phyloP scores from a whole-genome alignment of 2,113 vertebrate species.

The Heterotis niloticus region DNA sequence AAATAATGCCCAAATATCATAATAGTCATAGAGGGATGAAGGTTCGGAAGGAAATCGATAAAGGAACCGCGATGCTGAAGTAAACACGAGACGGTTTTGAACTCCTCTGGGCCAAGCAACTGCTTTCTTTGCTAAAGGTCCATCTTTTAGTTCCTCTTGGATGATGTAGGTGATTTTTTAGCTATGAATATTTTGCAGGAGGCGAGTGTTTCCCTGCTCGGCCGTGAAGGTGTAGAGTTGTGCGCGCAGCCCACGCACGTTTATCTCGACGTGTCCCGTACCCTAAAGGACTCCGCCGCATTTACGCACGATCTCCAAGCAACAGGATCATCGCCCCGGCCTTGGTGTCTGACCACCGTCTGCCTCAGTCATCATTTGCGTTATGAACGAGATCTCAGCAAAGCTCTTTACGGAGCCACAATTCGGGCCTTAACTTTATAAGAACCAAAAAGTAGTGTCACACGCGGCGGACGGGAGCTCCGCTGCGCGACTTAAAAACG shows the following conservation, averaged over 20 bases:
- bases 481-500: background rate
- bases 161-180: too few relatives aligned
- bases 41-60: too few relatives aligned
- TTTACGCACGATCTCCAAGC: background rate
- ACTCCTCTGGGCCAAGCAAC: too few relatives aligned
- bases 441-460: background rate
- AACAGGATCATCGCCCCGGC: background rate
- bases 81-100: too few relatives aligned
- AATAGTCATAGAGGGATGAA: too few relatives aligned
- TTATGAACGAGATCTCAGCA: background rate
- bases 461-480: background rate
- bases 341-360: background rate
- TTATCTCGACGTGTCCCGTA: background rate
- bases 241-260: background rate
- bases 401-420: background rate
- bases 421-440: slow-evolving; percentile 1
- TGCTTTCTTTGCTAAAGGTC: too few relatives aligned
- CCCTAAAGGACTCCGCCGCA: background rate
- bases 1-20: too few relatives aligned
- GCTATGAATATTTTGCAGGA: background rate
- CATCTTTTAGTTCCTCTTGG: background rate
- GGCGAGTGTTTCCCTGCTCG: background rate
- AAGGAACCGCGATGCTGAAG: too few relatives aligned
- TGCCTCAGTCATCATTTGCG: background rate
- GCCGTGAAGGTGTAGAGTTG: background rate